Conservation (phyloP, 2,113 vertebrate species). For the Hymenochirus boettgeri region DNA sequence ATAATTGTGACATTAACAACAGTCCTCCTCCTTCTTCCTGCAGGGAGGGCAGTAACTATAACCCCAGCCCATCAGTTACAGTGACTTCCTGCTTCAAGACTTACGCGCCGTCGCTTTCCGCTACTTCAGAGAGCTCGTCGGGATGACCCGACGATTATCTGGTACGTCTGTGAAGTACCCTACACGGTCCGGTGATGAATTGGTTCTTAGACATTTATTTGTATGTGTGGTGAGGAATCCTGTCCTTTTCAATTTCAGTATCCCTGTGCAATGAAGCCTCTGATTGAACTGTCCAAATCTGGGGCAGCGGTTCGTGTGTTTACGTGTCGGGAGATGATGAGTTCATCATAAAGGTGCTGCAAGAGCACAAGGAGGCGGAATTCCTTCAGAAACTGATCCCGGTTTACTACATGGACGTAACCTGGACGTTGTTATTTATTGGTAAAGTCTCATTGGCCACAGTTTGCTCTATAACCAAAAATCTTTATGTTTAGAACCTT, state of each 20-base stretch:
- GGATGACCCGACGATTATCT: conserved; percentile 92
- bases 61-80: conserved; percentile 94
- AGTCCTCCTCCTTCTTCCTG: not conserved
- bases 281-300: conserved; percentile 87
- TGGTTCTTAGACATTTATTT: too few species aligned
- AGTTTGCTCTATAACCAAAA: not conserved
- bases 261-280: conserved; percentile 83
- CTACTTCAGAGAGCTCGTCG: conserved; percentile 91
- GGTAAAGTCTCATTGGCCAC: not conserved
- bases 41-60: conserved; percentile 91
- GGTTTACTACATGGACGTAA: conserved; percentile 91
- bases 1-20: too few species aligned
- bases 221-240: too few species aligned
- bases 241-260: conserved; percentile 41
- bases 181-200: too few species aligned
- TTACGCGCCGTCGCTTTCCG: conserved; percentile 91
- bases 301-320: conserved; percentile 91
- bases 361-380: conserved; percentile 93
- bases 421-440: not conserved
- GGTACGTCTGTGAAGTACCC: conserved; percentile 59
- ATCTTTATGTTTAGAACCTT: conserved; percentile 70
- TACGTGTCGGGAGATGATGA: conserved; percentile 92
- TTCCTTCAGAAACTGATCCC: conserved; percentile 92
- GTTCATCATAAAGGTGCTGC: conserved; percentile 94
- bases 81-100: conserved; percentile 94